Base-by-base conservation (phyloP, 53 echinoderm and acorn worm genomes). In the Patiria pectinifera region DNA sequence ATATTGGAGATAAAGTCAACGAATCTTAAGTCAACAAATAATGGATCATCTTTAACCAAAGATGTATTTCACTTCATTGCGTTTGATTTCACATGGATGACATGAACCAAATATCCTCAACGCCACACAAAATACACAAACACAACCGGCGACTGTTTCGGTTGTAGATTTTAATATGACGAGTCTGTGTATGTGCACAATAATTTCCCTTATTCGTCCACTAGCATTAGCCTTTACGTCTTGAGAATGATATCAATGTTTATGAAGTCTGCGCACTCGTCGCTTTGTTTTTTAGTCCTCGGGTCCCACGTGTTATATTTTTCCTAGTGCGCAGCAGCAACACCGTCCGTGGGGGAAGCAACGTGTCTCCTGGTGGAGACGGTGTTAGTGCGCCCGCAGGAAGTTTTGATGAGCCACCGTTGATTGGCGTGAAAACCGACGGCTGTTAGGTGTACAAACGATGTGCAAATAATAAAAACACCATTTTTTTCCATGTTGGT, bases 301-400 rank as follows among this genome's bases (percentile, higher is more conserved):
- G 24, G 10, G 24, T 74, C 22, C 16, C 69, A 15, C 69, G 69
- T 69, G 69, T 69, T 69, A 4, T 69, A 6, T 74, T 23, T 24
- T 23, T 66, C 66, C 66, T 15, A 66, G 53, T 11, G 66, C 66
- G 66, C 19, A 66, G 0, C 12, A 12, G 60, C 60, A 18, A 66
- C 10, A 18, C 60, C 12, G 12, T 60, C 60, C 60, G 66, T 11
- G 3, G 66, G 74, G 74, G 74, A 74, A 74, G 74, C 22, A 74
- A 74, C 74, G 24, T 24, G 74, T 74, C 21, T 74, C 74, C 74
- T 74, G 74, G 6, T 10, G 66, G 66, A 74, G 74, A 9, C 74
- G 74, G 24, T 21, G 74, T 74, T 23, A 82, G 82, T 82, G 82
- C 82, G 82, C 82, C 82, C 82, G 82, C 82, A 82, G 82, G 82